Conservation (phyloP, 2,888 invertebrate genomes). For the Mylabris sibirica region DNA sequence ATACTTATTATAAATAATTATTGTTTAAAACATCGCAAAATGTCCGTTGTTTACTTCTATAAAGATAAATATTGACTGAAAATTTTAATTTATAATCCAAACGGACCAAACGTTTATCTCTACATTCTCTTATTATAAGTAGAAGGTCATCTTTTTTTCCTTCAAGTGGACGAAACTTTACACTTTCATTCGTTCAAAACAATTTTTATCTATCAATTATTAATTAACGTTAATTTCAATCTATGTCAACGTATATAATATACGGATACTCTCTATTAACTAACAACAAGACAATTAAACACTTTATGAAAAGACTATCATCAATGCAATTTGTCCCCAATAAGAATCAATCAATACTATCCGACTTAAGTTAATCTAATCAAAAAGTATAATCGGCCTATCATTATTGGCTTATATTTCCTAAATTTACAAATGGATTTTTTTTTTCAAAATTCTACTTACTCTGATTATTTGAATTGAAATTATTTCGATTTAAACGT, state of each 20-base stretch:
- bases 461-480: not conserved
- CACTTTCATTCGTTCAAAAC: too few species aligned
- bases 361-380: too few species aligned
- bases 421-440: not conserved
- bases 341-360: too few species aligned
- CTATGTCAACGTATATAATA: too few species aligned
- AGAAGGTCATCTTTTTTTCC: slow-evolving; percentile 2
- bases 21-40: not conserved
- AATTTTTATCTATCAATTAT: too few species aligned
- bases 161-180: not conserved
- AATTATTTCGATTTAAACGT: not conserved
- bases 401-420: not conserved
- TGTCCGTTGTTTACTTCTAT: not conserved
- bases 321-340: too few species aligned
- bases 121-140: not conserved
- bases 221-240: too few species aligned
- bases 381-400: too few species aligned
- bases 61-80: not conserved
- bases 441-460: slow-evolving; percentile 4
- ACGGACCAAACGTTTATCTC: not conserved
- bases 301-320: too few species aligned
- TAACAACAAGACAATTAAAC: too few species aligned
- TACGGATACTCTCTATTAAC: too few species aligned
- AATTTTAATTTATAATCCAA: not conserved
- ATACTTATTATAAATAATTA: not conserved